Evolutionary conservation across 2,113 vertebrate species (phyloP).

Genomic region (Anguilla japonica): DNA sequence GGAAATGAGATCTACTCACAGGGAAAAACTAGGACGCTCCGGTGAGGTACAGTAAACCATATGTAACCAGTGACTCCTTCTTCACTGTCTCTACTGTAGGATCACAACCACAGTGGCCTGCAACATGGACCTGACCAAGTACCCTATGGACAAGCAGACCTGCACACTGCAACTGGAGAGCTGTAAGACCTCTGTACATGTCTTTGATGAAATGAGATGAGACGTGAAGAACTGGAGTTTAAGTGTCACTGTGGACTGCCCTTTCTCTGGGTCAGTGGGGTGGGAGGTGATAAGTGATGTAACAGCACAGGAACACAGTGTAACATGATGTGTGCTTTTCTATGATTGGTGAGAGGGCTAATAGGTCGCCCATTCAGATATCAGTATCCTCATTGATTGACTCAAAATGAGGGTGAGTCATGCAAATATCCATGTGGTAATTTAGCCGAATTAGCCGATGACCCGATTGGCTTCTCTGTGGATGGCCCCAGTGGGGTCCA

Average conservation of each 20-base stretch:
- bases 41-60: neutral
- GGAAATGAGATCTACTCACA: neutral
- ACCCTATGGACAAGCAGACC: conserved; percentile 90
- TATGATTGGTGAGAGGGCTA: neutral
- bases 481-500: too few species aligned
- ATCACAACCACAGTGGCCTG: conserved; percentile 87
- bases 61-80: neutral
- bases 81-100: conserved; percentile 55
- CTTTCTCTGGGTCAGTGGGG: too few species aligned
- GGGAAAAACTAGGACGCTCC: neutral
- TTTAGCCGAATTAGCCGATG: neutral
- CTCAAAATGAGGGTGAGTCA: neutral
- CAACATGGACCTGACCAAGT: conserved; percentile 91
- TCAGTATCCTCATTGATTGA: neutral
- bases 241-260: neutral
- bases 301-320: neutral
- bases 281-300: neutral
- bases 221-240: neutral
- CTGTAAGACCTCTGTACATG: conserved; percentile 71
- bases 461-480: neutral
- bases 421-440: neutral
- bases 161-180: conserved; percentile 90
- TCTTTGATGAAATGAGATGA: too few species aligned
- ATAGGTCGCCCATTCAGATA: neutral
- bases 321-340: neutral